Base-by-base conservation (phyloP, 2,113 vertebrate species). In the Gallinago undulata region DNA sequence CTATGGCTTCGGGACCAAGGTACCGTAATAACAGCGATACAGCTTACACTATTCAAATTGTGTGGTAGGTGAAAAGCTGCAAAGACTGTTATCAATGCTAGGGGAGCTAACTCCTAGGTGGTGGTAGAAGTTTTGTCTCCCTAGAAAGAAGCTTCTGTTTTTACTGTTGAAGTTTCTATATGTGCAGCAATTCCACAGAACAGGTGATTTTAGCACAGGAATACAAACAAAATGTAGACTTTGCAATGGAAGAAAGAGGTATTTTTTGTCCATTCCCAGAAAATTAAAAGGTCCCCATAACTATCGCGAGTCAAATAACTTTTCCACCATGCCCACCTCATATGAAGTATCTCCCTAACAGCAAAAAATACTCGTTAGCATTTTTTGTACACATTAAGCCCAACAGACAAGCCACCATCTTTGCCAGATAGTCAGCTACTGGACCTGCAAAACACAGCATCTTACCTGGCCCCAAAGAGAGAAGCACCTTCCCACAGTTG, bases 1-100 rank as follows among this genome's bases (percentile, higher is more conserved):
- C 56, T 6, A n/a, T 6, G 0, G 3, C 53, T 57, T 7, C 4
- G 39, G 30, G 13, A 48, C 50, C 48, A 22, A 18, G 23, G 56
- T 6, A 67, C 73, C 16, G 1, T 1, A 83, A 2, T 4, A 21
- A 8, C 31, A 62, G 35, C 0, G 28, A 22, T 16, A 21, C 18
- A 56, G 16, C 18, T 55, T 11, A 24, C 45, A 21, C 35, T 23
- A 19, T 13, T 37, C 59, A 24, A 48, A 35, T 27, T 37, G 30
- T 15, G 68, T 8, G 50, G 8, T 12, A 53, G 9, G 0, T 10
- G 39, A 43, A 48, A 55, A 78, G 13, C 17, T 21, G 28, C 1
- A 1, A 5, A 31, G 59, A 24, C 43, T 15, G 53, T 48, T 67
- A 66, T 17, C 15, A 28, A 0, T 9, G 31, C 0, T 30, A 47